Evolutionary conservation across 2,888 invertebrate genomes (phyloP).

Genomic region (Nomada goodeniana): DNA sequence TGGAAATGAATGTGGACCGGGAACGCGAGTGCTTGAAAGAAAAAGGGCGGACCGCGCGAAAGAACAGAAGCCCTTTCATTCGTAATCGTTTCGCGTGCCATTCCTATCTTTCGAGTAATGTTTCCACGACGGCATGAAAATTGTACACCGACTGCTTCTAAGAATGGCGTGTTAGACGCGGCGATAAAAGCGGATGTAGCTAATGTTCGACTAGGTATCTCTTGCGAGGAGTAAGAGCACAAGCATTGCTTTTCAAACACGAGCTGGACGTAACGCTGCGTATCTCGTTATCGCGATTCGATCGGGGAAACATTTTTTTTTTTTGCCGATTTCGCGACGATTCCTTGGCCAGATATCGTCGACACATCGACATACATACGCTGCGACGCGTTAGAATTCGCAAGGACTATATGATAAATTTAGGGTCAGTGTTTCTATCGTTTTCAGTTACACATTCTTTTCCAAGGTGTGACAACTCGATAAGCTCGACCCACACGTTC

Average conservation of each 20-base stretch:
- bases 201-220: conserved; percentile 13
- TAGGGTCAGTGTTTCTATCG: conserved; percentile 25
- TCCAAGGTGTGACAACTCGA: conserved; percentile 55
- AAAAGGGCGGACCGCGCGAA: conserved; percentile 4
- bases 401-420: conserved; percentile 18
- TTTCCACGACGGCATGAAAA: conserved; percentile 43
- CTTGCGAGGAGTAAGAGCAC: background rate
- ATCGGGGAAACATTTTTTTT: background rate
- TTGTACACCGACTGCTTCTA: conserved; percentile 29
- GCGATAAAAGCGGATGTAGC: conserved; percentile 9
- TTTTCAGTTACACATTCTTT: conserved; percentile 49
- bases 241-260: background rate
- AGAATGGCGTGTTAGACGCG: conserved; percentile 15
- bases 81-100: conserved; percentile 26
- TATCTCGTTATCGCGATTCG: background rate
- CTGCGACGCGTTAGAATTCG: background rate
- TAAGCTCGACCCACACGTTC: conserved; percentile 62
- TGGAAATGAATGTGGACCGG: conserved; percentile 6
- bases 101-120: conserved; percentile 42
- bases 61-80: conserved; percentile 53
- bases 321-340: background rate
- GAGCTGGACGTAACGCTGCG: background rate
- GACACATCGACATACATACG: background rate
- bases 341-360: background rate
- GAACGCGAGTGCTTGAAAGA: conserved; percentile 23